Percentiles rank a stretch among this genome's conserved stretches.
Conservation (phyloP, 2,888 invertebrate species). For the Drosophila glabriapex region DNA sequence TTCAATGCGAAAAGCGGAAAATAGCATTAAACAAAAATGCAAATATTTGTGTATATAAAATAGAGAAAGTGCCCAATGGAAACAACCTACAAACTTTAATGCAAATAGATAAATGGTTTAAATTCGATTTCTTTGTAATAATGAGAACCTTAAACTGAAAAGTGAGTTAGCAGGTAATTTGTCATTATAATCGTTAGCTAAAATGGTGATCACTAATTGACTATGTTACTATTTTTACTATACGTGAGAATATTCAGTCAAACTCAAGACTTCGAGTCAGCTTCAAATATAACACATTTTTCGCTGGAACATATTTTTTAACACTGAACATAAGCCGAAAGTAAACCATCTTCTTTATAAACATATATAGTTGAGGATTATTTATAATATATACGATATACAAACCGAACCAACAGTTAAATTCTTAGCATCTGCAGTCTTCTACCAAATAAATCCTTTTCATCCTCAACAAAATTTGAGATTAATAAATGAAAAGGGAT, state of each 20-base stretch:
- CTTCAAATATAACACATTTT: too few relatives aligned
- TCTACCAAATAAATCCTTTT: not conserved
- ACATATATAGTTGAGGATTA: too few relatives aligned
- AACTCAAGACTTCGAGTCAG: too few relatives aligned
- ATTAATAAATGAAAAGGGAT: not conserved
- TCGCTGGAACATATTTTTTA: not conserved
- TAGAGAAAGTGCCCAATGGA: not conserved
- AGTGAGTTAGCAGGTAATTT: rapidly evolving
- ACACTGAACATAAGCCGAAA: not conserved
- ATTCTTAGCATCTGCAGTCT: not conserved
- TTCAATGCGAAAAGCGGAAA: constrained; percentile 7
- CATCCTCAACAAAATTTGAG: not conserved
- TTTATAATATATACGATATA: not conserved
- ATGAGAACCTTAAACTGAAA: not conserved
- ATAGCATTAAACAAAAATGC: not conserved
- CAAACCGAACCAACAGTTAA: not conserved
- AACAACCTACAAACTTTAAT: not conserved
- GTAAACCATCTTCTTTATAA: not conserved
- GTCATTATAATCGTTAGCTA: not conserved
- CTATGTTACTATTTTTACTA: too few relatives aligned
- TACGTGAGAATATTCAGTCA: too few relatives aligned
- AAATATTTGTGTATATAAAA: not conserved
- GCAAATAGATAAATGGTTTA: not conserved
- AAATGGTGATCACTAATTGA: not conserved
- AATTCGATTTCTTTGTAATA: not conserved